Base-by-base conservation (phyloP, 2,113 vertebrate genomes). In the Natator depressus region DNA sequence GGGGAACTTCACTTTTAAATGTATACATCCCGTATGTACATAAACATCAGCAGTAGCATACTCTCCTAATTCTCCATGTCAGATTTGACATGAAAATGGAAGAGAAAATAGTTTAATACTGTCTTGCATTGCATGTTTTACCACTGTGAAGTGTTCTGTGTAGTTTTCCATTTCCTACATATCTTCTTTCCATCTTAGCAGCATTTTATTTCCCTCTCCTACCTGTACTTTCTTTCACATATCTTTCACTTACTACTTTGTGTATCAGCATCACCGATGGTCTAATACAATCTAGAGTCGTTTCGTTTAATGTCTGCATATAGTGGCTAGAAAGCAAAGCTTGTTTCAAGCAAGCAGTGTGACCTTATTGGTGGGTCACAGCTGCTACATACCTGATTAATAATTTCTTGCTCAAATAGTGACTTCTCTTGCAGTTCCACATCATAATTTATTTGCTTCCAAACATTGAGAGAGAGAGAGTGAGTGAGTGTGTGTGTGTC, bases 311-410 rank as follows among this genome's bases (percentile, higher is more conserved):
- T 11, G 51, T 24, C 88, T 69, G 5, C 83, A 12, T 85, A 51
- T 1, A 5, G 80, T 2, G 89, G 75, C 31, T 85, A 93, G 91
- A 93, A 94, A 92, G 76, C n/a, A 12, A 79, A 38, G 22, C 13
- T 84, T 92, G 59, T 84, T 92, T 95, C 89, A 82, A 81, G 54
- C 42, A 87, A 80, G 59, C 80, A 80, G 38, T 87, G 31, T 88
- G 80, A 88, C 53, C 83, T 84, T 88, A 83, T 83, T 87, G 78
- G 85, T 78, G 47, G 47, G 72, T 78, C 80, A 80, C 76, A 69
- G 38, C 55, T 89, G 10, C 42, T 87, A 31, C 25, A 11, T 80
- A 50, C 90, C 20, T 91, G 35, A 85, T 89, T 57, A 91, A 79
- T 12, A 42, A 42, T 31, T 78, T n/a, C 79, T 78, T 95, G 69